Base-by-base conservation (phyloP, 2,888 invertebrate genomes). In the Hetaerina titia region DNA sequence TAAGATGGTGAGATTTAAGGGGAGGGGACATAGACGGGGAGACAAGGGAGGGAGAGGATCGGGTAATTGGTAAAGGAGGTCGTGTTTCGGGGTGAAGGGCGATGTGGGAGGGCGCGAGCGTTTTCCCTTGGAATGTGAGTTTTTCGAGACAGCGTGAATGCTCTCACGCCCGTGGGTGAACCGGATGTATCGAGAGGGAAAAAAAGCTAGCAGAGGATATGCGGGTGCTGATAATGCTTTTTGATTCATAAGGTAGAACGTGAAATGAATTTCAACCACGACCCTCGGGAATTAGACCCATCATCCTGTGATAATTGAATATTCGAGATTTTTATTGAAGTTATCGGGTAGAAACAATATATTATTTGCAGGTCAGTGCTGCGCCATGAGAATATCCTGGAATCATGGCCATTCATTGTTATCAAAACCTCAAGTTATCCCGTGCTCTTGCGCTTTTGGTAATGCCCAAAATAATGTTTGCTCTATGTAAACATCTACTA, bases 21-120 rank as follows among this genome's bases (percentile, higher is more conserved):
- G 63, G 60, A 31, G 90, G 8, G 56, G 57, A 22, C 17, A 57
- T 45, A 45, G 89, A 58, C 1, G 89, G 56, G n/a, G 22, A 7
- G 17, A n/a, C 7, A 13, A 0, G 19, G 58, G 57, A 19, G 57
- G 58, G 57, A 22, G 45, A 25, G 4, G 31, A 17, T 15, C 19
- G 58, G 64, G 90, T 64, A 90, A 90, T 90, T 64, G 90, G 90
- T 64, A 31, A 90, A 63, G 63, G 63, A 90, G 90, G 90, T 63
- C 90, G 63, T 89, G 89, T 58, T 57, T 89, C n/a, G n/a, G 89
- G 89, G 89, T 89, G 89, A 57, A 57, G 57, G 89, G 81, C 81
- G 81, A 81, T 81, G 81, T 81, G 81, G 81, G 56, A 57, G 89
- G 89, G 89, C 56, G 89, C 89, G 22, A 89, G 89, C 22, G 57